Conservation (phyloP, 1,140 invertebrate genomes). For the Diabrotica undecimpunctata region DNA sequence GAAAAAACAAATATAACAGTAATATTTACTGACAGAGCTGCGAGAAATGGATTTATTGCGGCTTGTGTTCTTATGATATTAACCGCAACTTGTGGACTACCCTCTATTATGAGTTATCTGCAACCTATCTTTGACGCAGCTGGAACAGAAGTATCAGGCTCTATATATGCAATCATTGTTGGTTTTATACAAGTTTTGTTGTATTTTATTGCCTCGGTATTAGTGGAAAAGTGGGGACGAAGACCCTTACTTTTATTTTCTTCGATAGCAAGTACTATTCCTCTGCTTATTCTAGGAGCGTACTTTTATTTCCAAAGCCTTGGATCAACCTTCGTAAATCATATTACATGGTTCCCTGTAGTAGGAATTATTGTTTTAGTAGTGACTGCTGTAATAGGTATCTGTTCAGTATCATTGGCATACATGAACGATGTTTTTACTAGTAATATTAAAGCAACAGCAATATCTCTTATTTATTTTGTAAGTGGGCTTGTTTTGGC, state of each 20-base stretch:
- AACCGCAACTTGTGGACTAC: constrained; percentile 82
- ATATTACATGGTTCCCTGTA: constrained; percentile 40
- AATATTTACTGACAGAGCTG: constrained; percentile 40
- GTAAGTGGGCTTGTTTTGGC: not conserved
- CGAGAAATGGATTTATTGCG: constrained; percentile 67
- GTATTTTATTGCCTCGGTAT: constrained; percentile 62
- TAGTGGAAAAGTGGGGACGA: constrained; percentile 75
- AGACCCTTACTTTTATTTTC: constrained; percentile 68
- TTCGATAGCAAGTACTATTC: constrained; percentile 54
- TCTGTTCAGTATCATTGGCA: constrained; percentile 80
- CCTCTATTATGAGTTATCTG: constrained; percentile 80
- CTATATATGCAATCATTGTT: constrained; percentile 66
- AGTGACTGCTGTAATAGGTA: constrained; percentile 50
- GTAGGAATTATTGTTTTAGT: constrained; percentile 37
- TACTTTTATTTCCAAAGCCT: constrained; percentile 40
- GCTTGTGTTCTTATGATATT: constrained; percentile 77
- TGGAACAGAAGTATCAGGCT: constrained; percentile 54
- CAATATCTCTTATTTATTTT: constrained; percentile 64
- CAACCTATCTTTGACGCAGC: constrained; percentile 66
- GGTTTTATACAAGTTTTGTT: constrained; percentile 74
- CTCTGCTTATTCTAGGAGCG: constrained; percentile 37
- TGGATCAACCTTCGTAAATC: constrained; percentile 25
- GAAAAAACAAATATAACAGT: constrained; percentile 21
- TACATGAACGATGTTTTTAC: constrained; percentile 81
- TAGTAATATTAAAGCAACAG: constrained; percentile 67